These are phyloP conservation scores for Bactericera cockerelli DNA, from an alignment of 1,140 invertebrate genomes.

Conservation along the genomic window DNA sequence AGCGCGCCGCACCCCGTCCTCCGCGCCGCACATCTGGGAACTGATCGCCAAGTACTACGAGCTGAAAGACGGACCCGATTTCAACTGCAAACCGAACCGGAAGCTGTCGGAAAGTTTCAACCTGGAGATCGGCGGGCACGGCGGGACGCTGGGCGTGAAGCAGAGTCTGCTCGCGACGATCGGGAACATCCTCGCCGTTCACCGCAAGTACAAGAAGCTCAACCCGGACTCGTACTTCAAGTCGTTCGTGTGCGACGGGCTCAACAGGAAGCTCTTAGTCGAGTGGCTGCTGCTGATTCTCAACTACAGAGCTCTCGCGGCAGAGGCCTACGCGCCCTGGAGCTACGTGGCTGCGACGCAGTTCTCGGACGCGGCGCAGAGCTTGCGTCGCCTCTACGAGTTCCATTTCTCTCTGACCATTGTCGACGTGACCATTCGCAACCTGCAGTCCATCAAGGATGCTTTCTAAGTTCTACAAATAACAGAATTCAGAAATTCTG, in stretches of 20 bases:
- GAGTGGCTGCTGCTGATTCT: conserved; percentile 87
- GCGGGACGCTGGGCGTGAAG: conserved; percentile 24
- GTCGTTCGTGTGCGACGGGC: conserved; percentile 87
- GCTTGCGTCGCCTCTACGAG: conserved; percentile 68
- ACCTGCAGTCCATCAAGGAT: conserved; percentile 95
- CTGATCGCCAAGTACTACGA: conserved; percentile 78
- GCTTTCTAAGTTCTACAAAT: conserved; percentile 76
- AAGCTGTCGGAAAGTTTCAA: conserved; percentile 97
- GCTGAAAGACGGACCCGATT: conserved; percentile 70
- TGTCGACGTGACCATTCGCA: conserved; percentile 84
- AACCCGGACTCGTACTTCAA: conserved; percentile 96
- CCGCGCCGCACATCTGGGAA: conserved; percentile 74
- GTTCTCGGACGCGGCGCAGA: conserved; percentile 86
- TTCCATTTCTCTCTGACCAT: conserved; percentile 78
- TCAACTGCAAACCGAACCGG: conserved; percentile 85
- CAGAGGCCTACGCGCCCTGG: conserved; percentile 83
- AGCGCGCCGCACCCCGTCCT: conserved; percentile 28
- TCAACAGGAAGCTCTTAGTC: conserved; percentile 87
- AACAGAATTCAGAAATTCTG: no score
- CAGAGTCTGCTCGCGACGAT: conserved; percentile 76
- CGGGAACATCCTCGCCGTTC: conserved; percentile 80
- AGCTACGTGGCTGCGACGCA: conserved; percentile 90
- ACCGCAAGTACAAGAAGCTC: conserved; percentile 71
- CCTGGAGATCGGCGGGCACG: conserved; percentile 83
- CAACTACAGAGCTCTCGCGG: conserved; percentile 70